These are phyloP conservation scores for Forbesichthys agassizii DNA, from an alignment of 2,113 vertebrate species.

Conservation along the genomic window DNA sequence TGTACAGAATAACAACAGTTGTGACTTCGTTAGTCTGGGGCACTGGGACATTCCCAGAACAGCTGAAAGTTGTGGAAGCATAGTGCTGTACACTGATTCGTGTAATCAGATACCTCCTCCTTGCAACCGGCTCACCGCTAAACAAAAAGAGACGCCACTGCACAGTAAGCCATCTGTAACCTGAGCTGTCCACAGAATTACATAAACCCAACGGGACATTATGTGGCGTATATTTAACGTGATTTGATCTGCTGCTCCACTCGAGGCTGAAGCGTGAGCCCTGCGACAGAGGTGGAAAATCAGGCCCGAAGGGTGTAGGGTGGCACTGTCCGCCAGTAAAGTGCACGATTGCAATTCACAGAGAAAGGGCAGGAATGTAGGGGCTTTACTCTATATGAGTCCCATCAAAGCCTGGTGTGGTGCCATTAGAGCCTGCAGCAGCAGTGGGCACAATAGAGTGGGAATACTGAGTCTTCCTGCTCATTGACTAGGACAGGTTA, in stretches of 20 bases:
- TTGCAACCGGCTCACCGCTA: constrained; percentile 29
- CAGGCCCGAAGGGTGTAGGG: constrained; percentile 50
- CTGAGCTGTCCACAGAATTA: constrained; percentile 44
- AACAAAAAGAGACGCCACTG: constrained; percentile 21
- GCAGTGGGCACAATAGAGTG: constrained; percentile 43
- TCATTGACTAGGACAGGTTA: constrained; percentile 13
- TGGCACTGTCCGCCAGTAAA: constrained; percentile 44
- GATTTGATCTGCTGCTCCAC: constrained; percentile 46
- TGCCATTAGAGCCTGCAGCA: constrained; percentile 57
- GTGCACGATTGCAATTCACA: constrained; percentile 43
- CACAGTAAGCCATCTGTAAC: constrained; percentile 59
- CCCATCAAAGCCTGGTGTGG: constrained; percentile 37
- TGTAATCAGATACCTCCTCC: constrained; percentile 52
- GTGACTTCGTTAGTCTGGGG: neutral
- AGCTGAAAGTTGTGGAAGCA: constrained; percentile 41
- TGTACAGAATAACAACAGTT: neutral
- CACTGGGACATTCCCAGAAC: constrained; percentile 14
- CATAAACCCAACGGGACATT: constrained; percentile 49
- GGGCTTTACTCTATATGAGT: constrained; percentile 40
- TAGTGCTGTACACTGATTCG: constrained; percentile 22
- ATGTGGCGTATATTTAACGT: constrained; percentile 55
- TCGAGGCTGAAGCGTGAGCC: constrained; percentile 45
- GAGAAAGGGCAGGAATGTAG: constrained; percentile 52
- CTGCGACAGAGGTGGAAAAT: constrained; percentile 37
- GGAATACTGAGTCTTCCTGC: constrained; percentile 6